Base-by-base conservation (phyloP, 2,113 vertebrate genomes). In the Ceyx melanurus region DNA sequence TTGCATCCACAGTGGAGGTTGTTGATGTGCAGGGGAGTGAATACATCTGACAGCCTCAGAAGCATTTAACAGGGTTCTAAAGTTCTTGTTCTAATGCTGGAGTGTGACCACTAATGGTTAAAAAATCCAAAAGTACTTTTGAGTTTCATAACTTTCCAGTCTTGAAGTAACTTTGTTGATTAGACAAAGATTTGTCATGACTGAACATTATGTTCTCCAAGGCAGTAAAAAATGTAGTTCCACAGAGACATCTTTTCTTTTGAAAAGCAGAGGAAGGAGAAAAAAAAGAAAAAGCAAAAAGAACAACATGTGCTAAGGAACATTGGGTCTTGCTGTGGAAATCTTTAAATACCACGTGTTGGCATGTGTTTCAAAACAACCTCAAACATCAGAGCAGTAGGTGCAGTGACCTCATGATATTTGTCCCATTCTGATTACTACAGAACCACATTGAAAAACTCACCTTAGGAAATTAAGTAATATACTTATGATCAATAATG, bases 181-280 rank as follows among this genome's bases (percentile, higher is more conserved):
- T 75, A 77, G 46, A 64, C 61, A 73, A 77, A 73, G 71, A 72
- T 78, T 66, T 91, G 73, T 65, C 88, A 58, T 70, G 58, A 58
- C 53, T 83, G 86, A 92, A 93, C 80, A 70, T 22, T 4, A 4
- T 89, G 85, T 87, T 94, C 93, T 96, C 45, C 54, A 46, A 91
- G 45, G 65, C 70, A 70, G 62, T 51, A 65, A 82, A 82, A 86
- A 88, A 58, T 17, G 19, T 31, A 35, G 6, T 22, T 94, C 90
- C 77, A 72, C 6, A 56, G 94, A 94, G 90, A 93, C 42, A 19
- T 60, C 25, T 64, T 82, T 82, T 75, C 66, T 84, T 89, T 85
- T 65, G 28, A 89, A 85, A 94, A 94, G 61, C 13, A 86, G 65
- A n/a, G 60, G 56, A 31, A 82, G 56, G 43, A 53, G n/a, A 43